Evolutionary conservation across 2,888 invertebrate genomes (phyloP), one percentile per base, ranked within the genome.

Genomic region (Argyresthia goedartella): DNA sequence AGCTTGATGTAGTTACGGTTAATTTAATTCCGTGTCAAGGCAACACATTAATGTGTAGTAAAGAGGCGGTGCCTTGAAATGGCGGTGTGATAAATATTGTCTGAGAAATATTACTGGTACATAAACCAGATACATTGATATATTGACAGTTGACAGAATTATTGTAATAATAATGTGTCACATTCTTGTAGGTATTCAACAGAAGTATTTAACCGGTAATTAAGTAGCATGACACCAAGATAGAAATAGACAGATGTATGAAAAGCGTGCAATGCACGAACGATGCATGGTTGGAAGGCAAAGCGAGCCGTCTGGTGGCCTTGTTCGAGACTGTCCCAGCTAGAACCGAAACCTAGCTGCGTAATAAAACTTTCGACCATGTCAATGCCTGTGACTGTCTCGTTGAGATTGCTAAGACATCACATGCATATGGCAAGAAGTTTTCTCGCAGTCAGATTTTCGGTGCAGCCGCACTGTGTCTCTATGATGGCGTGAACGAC

Each of bases 231-330:
- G 55, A 59, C 56, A 61, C 59, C 57, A 61, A 67, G 60, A 68
- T 54, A 36, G 74, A 67, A 60, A 67, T 54, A 44, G 74, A 71
- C 56, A 67, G 64, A 48, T 48, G 48, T 48, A 36, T 71, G 54
- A 68, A 67, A 76, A 77, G 82, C 81, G 81, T 82, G 82, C 80
- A 62, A 68, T 70, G 79, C 80, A 81, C 81, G 78, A 84, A 81
- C 81, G 78, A 84, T 82, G 82, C 81, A 76, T 76, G 77, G 69
- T 57, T 65, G 33, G 63, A 55, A 65, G 67, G 71, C 69, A 60
- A 75, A 77, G 81, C 80, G 65, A 76, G 70, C 84, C 84, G 81
- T 82, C 79, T 64, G 64, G 53, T 72, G 81, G 81, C 65, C 72
- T 68, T 25, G 67, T 73, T 41, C 44, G 25, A 49, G 34, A 44